Evolutionary conservation across 2,888 invertebrate genomes (phyloP), one percentile per base, ranked within the genome.

Genomic region (Stegana nigrithorax): DNA sequence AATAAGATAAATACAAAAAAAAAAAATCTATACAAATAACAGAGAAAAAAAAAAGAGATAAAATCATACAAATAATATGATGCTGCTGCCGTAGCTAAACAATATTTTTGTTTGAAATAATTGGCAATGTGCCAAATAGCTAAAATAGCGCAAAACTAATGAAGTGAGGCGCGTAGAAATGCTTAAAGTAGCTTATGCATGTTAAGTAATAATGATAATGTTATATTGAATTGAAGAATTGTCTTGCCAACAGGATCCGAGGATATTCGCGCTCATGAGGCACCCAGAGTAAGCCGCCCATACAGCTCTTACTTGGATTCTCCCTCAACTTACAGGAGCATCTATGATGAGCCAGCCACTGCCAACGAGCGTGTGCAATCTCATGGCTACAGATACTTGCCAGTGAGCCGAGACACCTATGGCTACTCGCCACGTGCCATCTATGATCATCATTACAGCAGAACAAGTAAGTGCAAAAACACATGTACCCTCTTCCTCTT

Each of bases 301-400:
- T 82, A 91, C 87, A 91, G 92, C 87, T 80, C 85, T 60, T 91
- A 92, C 80, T 91, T 90, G 87, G 93, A 93, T 75, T 91, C 93
- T 83, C 88, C 92, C 79, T 87, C 90, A 85, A 88, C 90, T 84
- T 94, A 89, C 89, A 94, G 94, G 88, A 94, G 94, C 80, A 94
- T 95, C 89, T 95, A 90, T 87, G 94, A 94, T 85, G 93, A 94
- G 85, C 94, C 94, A 75, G 86, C 90, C 68, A 91, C 89, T 81
- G 92, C 94, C 73, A 90, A 91, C 73, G 94, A 94, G 86, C 91
- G 95, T 86, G 93, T 95, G 88, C 89, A 91, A 84, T 92, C 92
- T 63, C 93, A 93, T 83, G 95, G 95, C 81, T 95, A 95, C 90
- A 92, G 94, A 87, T 95, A 95, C 88, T 89, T 93, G 87, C 95